phyloP scores from a whole-genome alignment of 2,113 vertebrate genomes.

The Ceuthmochares aereus region DNA sequence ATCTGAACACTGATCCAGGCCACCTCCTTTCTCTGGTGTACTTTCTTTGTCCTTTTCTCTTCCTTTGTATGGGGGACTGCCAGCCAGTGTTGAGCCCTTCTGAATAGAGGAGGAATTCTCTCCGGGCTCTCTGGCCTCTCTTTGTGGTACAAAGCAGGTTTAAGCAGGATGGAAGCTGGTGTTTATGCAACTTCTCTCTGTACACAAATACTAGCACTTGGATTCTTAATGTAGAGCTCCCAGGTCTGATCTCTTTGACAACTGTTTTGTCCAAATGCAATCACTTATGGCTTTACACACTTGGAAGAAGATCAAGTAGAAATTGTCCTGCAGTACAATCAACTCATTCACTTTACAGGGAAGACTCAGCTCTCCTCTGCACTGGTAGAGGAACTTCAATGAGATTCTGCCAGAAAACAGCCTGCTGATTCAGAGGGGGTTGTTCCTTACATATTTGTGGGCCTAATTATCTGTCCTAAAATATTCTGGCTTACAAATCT shows the following conservation, averaged over 20 bases:
- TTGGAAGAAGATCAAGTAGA: conserved; percentile 8
- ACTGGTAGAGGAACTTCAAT: background rate
- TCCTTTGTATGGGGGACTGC: background rate
- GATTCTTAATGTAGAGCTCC: background rate
- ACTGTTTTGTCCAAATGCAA: conserved; percentile 4
- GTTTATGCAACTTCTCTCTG: background rate
- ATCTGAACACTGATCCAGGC: background rate
- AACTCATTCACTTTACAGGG: background rate
- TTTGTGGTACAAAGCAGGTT: background rate
- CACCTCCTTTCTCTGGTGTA: background rate
- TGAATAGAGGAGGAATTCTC: background rate
- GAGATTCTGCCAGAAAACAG: background rate
- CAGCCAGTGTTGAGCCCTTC: background rate
- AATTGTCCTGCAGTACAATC: background rate
- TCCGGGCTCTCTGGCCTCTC: background rate
- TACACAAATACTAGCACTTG: background rate
- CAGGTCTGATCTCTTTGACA: background rate
- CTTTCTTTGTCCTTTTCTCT: background rate
- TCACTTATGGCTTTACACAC: background rate
- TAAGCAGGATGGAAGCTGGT: background rate
- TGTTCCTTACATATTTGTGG: background rate
- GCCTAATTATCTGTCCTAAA: background rate
- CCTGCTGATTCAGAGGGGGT: background rate
- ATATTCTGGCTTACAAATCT: background rate
- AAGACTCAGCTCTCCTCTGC: background rate